Evolutionary conservation across 2,797 vertebrate genomes (phyloP).

Genomic region (Muraenolepis orangiensis): DNA sequence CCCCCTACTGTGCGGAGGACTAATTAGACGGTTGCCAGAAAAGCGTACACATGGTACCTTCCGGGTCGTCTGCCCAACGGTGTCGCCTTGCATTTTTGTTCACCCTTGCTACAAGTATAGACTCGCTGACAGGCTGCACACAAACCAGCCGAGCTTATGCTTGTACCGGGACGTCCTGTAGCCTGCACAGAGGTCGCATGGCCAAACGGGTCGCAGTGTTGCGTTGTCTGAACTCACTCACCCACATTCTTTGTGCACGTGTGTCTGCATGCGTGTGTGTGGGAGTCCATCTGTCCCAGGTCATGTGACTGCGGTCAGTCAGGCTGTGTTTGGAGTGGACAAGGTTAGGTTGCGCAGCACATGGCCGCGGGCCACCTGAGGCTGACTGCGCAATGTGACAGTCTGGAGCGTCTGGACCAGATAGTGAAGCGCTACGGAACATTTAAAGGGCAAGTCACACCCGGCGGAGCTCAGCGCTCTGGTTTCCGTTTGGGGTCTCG

Average conservation of each 20-base stretch:
- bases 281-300: not conserved
- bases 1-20: too few relatives aligned
- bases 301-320: constrained; percentile 5
- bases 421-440: too few relatives aligned
- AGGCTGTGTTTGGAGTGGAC: constrained; percentile 14
- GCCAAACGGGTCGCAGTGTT: not conserved
- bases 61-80: not conserved
- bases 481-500: too few relatives aligned
- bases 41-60: too few relatives aligned
- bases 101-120: not conserved
- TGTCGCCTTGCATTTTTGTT: not conserved
- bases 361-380: too few relatives aligned
- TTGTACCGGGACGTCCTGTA: not conserved
- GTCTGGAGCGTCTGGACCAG: not conserved
- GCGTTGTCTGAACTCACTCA: not conserved
- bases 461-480: too few relatives aligned
- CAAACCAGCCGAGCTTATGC: not conserved
- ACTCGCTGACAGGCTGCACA: not conserved
- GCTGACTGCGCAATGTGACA: not conserved
- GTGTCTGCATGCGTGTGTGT: not conserved
- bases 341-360: not conserved
- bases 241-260: not conserved
- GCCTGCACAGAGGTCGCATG: not conserved
- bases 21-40: too few relatives aligned
- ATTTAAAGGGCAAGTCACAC: too few relatives aligned